A percentile compares a stretch with the other conserved stretches of the same genome.
phyloP scores from a whole-genome alignment of 2,888 invertebrate genomes.

The Conus canariensis region DNA sequence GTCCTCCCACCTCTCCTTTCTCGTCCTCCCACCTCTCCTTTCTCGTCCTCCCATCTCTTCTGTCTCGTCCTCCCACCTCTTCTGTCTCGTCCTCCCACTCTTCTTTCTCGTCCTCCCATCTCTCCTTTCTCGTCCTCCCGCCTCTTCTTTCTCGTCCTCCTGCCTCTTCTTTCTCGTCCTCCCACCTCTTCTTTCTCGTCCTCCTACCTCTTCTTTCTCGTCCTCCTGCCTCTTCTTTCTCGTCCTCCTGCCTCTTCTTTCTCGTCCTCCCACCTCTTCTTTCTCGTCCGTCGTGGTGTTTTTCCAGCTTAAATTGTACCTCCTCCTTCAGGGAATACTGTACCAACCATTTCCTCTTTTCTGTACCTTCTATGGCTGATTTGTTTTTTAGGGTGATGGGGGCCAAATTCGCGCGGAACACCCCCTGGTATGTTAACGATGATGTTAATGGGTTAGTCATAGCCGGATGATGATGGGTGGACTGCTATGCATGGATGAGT shows the following conservation, averaged over 20 bases:
- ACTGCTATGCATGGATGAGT: too few species aligned
- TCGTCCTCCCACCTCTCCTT: background rate
- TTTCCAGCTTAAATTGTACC: too few species aligned
- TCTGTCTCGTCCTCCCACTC: background rate
- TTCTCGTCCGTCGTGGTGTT: too few species aligned
- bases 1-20: background rate
- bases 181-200: background rate
- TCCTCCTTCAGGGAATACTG: too few species aligned
- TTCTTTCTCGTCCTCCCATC: background rate
- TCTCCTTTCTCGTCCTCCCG: background rate
- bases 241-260: background rate
- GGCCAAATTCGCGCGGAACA: too few species aligned
- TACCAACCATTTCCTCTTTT: too few species aligned
- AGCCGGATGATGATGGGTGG: too few species aligned
- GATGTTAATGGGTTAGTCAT: too few species aligned
- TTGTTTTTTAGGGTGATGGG: too few species aligned
- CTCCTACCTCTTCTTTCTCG: background rate
- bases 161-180: background rate
- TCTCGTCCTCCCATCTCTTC: background rate
- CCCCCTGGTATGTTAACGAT: too few species aligned
- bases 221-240: background rate
- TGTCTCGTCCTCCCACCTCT: background rate
- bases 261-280: background rate
- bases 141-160: background rate
- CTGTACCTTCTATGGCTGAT: too few species aligned